Percentiles rank a stretch among this genome's conserved stretches.
Conservation (phyloP, 2,888 invertebrate species). For the Polymixis flavicincta region DNA sequence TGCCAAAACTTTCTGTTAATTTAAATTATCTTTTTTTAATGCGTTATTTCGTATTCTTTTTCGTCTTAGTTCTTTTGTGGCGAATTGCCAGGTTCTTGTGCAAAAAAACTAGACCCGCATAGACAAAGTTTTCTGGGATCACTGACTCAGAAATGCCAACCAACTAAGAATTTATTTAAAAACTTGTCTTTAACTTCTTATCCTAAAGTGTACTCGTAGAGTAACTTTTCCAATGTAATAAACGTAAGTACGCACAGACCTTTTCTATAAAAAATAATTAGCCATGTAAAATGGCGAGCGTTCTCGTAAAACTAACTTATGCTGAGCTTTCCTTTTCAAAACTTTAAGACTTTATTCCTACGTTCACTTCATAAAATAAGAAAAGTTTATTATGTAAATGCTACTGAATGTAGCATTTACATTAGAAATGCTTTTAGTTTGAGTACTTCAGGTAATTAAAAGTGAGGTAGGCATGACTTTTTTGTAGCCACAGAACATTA, state of each 20-base stretch:
- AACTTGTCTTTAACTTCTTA: constrained; percentile 14
- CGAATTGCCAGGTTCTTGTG: constrained; percentile 19
- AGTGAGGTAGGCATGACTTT: not conserved
- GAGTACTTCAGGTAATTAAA: constrained; percentile 17
- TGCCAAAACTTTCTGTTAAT: constrained; percentile 12
- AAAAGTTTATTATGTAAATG: constrained; percentile 34
- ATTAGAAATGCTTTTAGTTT: constrained; percentile 11
- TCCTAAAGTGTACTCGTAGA: constrained; percentile 21
- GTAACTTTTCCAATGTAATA: constrained; percentile 49
- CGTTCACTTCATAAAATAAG: constrained; percentile 33
- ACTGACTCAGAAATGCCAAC: constrained; percentile 14
- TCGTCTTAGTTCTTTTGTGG: constrained; percentile 26
- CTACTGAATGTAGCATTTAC: constrained; percentile 24
- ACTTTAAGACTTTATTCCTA: constrained; percentile 33
- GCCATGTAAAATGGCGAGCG: constrained; percentile 54
- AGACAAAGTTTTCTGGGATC: constrained; percentile 12
- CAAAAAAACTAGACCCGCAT: constrained; percentile 25
- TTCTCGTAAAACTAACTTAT: constrained; percentile 51
- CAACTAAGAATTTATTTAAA: constrained; percentile 17
- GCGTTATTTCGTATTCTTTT: constrained; percentile 15
- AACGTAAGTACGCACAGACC: constrained; percentile 37
- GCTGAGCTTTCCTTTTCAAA: constrained; percentile 39
- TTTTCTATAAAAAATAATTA: constrained; percentile 63
- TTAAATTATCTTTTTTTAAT: constrained; percentile 25
- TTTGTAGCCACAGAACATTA: not conserved